Evolutionary conservation across 2,113 vertebrate genomes (phyloP).

Genomic region (Ivindomyrus marchei): DNA sequence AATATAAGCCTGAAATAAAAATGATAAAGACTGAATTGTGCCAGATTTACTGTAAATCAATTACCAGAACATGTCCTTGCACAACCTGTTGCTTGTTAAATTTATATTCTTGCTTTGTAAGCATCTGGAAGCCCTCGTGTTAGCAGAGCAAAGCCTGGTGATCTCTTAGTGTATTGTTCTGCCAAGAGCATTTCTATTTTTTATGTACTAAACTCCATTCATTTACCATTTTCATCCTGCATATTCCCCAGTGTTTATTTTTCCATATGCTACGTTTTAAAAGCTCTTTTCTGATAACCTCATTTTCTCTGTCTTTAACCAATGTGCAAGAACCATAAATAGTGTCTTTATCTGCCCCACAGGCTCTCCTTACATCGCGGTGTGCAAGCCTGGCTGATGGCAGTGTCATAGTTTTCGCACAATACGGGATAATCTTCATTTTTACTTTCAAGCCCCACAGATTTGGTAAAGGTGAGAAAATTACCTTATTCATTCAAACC

Average conservation of each 20-base stretch:
- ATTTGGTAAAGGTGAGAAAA: not conserved
- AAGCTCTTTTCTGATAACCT: not conserved
- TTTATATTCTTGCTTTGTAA: conserved; percentile 1
- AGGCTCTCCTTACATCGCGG: not conserved
- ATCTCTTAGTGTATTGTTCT: not conserved
- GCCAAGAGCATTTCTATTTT: not conserved
- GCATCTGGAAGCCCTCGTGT: conserved; percentile 26
- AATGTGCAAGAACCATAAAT: not conserved
- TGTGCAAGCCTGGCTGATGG: not conserved
- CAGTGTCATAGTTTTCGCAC: not conserved
- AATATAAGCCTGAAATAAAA: not conserved
- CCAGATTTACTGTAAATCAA: not conserved
- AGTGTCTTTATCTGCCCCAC: not conserved
- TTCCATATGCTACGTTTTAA: conserved; percentile 44
- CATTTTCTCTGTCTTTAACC: not conserved
- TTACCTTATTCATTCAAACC: not conserved
- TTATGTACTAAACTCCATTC: not conserved
- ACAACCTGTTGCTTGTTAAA: not conserved
- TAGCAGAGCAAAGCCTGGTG: not conserved
- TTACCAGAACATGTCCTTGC: not conserved
- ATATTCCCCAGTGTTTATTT: conserved; percentile 27
- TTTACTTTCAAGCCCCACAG: not conserved
- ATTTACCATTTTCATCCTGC: conserved; percentile 18
- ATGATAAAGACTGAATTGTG: not conserved
- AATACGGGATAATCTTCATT: not conserved